These are phyloP conservation scores for Poecilus cupreus DNA, from an alignment of 2,888 invertebrate species.

Conservation along the genomic window DNA sequence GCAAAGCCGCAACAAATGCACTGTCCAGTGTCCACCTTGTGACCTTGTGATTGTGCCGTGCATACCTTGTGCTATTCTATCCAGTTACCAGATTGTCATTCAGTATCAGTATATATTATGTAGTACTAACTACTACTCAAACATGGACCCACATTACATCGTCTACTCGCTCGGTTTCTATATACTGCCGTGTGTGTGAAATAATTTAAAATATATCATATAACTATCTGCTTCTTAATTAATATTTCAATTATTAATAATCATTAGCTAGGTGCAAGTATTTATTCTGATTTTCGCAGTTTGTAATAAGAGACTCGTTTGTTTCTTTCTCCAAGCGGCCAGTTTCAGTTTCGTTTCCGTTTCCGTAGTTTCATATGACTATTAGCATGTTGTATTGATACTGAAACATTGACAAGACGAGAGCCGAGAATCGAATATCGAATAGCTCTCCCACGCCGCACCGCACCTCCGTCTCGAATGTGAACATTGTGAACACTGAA, in stretches of 20 bases:
- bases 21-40: too few relatives aligned
- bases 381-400: constrained; percentile 26
- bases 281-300: constrained; percentile 60
- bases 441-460: neutral
- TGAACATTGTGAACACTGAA: too few relatives aligned
- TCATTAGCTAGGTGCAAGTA: constrained; percentile 62
- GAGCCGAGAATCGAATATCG: neutral
- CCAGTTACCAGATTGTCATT: too few relatives aligned
- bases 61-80: too few relatives aligned
- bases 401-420: constrained; percentile 32
- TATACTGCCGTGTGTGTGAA: constrained; percentile 71
- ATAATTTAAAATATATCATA: constrained; percentile 68
- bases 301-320: constrained; percentile 48
- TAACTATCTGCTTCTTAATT: constrained; percentile 66
- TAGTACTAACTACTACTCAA: too few relatives aligned
- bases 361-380: constrained; percentile 44
- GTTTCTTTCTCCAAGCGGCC: constrained; percentile 56
- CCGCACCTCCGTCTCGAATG: neutral
- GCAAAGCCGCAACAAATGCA: too few relatives aligned
- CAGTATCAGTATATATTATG: too few relatives aligned
- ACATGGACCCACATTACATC: too few relatives aligned
- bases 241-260: constrained; percentile 63
- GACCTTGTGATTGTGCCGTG: too few relatives aligned
- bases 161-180: constrained; percentile 43
- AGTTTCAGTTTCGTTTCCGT: constrained; percentile 51